Evolutionary conservation across 2,113 vertebrate species (phyloP), one percentile per base, ranked within the genome.

Genomic region (Parus major): DNA sequence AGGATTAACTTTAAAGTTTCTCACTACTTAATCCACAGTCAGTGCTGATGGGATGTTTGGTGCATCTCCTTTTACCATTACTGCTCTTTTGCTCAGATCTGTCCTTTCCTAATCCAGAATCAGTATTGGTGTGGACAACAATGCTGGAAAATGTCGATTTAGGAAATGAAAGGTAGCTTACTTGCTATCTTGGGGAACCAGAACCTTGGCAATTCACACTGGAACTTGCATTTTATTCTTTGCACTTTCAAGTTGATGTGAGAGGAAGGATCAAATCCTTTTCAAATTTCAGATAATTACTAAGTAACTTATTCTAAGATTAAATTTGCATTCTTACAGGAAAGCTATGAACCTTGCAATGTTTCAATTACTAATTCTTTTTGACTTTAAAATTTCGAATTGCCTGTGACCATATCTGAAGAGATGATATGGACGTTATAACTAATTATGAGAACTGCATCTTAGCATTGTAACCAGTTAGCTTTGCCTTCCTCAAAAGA

Each of bases 261-360:
- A 69, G 41, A 82, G 44, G 66, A 82, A 65, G 78, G 70, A 75
- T 82, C 63, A 78, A 88, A 78, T 95, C 18, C 27, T 94, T 55
- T 70, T 73, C 47, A 82, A 44, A 53, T 86, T 78, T 83, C 36
- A 88, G 41, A n/a, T 86, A 66, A 64, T 86, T 82, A 57, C 75
- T 91, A 59, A 78, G 82, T 90, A 83, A 79, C 36, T 94, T 93
- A 79, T 36, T 90, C 47, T 72, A 35, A 96, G 76, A 80, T 82
- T 55, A 86, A 91, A 83, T 94, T 91, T 93, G 44, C 60, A 78
- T 90, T 95, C 61, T 84, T 94, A 91, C 89, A 92, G 66, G 52
- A 68, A 61, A 96, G 78, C 76, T 95, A 35, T 90, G 87, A 94
- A 80, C 71, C 93, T 86, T 92, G 90, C 92, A 95, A 93, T 82